Conservation (phyloP, 2,888 invertebrate genomes). For the Vandiemenella viatica region DNA sequence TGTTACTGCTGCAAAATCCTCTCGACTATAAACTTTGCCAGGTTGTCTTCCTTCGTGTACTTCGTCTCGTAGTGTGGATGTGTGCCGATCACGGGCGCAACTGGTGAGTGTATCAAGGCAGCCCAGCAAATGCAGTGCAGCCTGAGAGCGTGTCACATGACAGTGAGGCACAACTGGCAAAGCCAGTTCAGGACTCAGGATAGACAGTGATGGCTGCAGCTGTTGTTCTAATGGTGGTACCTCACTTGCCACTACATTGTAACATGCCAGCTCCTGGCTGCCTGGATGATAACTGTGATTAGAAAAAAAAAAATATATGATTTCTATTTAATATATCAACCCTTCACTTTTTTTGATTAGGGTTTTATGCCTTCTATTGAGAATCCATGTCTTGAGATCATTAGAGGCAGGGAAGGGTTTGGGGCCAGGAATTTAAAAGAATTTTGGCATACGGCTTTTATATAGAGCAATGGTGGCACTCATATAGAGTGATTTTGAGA, state of each 20-base stretch:
- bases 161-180: conserved; percentile 56
- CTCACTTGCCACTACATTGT: conserved; percentile 72
- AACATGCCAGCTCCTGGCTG: conserved; percentile 52
- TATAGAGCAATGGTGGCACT: no score
- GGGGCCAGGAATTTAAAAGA: no score
- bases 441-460: no score
- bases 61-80: conserved; percentile 31
- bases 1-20: conserved; percentile 69
- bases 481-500: no score
- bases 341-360: no score
- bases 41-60: conserved; percentile 33
- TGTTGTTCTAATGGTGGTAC: conserved; percentile 27
- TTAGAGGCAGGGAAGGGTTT: no score
- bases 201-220: background rate
- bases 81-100: conserved; percentile 51
- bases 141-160: conserved; percentile 66
- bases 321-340: no score
- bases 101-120: conserved; percentile 78
- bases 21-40: conserved; percentile 51
- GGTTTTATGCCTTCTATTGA: no score
- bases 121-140: conserved; percentile 77
- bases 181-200: conserved; percentile 62
- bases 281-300: conserved; percentile 35
- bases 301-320: background rate
- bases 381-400: no score